These are phyloP conservation scores for Forbesichthys agassizii DNA, from an alignment of 2,113 vertebrate genomes.

Conservation along the genomic window DNA sequence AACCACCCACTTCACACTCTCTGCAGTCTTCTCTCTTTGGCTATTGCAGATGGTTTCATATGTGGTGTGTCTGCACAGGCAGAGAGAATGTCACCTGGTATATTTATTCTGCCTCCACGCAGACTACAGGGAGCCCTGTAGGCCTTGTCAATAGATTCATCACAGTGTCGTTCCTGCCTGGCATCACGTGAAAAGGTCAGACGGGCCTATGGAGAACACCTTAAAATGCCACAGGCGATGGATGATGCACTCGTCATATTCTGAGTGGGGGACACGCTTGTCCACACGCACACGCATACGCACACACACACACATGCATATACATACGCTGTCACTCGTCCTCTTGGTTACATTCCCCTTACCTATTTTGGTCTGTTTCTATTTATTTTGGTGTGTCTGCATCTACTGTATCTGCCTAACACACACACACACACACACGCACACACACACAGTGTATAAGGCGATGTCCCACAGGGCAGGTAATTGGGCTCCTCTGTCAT, in stretches of 20 bases:
- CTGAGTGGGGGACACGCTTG: constrained; percentile 52
- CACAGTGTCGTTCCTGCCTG: constrained; percentile 71
- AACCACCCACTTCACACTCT: constrained; percentile 25
- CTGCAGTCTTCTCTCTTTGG: constrained; percentile 24
- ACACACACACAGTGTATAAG: constrained; percentile 11
- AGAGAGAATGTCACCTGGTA: constrained; percentile 48
- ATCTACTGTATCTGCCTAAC: background rate
- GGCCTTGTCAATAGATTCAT: constrained; percentile 67
- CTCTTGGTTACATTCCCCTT: background rate
- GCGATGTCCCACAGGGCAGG: constrained; percentile 37
- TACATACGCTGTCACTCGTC: constrained; percentile 34
- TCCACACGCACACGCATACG: constrained; percentile 51
- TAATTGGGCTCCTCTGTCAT: constrained; percentile 70
- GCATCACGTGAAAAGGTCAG: constrained; percentile 73
- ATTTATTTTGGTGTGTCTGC: constrained; percentile 2
- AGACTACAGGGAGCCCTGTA: constrained; percentile 32
- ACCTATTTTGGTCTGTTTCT: constrained; percentile 6
- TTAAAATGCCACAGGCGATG: constrained; percentile 74
- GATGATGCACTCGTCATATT: constrained; percentile 68
- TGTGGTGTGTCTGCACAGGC: constrained; percentile 46
- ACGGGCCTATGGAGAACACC: constrained; percentile 60
- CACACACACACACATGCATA: constrained; percentile 49
- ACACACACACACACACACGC: constrained; percentile 34
- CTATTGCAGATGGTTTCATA: constrained; percentile 48
- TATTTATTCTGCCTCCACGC: constrained; percentile 59